Base-by-base conservation (phyloP, 2,797 vertebrate genomes). In the Galago senegalensis region DNA sequence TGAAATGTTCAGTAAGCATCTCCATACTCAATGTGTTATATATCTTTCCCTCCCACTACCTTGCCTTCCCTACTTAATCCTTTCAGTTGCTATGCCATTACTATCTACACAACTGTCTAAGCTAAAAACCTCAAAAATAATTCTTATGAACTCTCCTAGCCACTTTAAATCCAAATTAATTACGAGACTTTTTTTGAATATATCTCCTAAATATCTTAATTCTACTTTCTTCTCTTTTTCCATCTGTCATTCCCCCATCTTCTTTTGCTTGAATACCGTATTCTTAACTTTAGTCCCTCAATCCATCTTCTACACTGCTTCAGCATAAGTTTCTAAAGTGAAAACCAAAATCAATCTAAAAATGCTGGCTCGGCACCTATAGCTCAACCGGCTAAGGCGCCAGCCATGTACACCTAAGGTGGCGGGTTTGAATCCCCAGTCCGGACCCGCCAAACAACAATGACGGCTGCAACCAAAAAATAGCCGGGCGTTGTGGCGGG, bases 301-400 rank as follows among this genome's bases (percentile, higher is more conserved):
- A 93, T 82, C 27, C 80, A 94, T 70, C 76, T 94, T 94, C 73
- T 84, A 81, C 34, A 87, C 1, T 77, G 65, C 40, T 95, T 91
- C 3, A 65, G 21, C 25, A 83, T 58, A 34, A 89, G 18, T 96
- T 96, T 91, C 80, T 96, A 89, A 94, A 95, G 93, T 53, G 27
- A 96, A 95, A 95, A 91, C 27, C 43, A 11, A 82, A 89, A 72
- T 89, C 56, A 91, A 85, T 94, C 79, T 96, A 61, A 27, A 95
- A 92, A 61, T 72, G 34, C 34, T 34, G 40, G 40, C 40, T 40
- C 40, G 4, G 40, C 3, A 0, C 40, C 40, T 40, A 5, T 40
- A 5, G 40, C 40, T 40, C 40, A 40, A 40, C 4, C 5, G 40
- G 40, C 40, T 40, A 40, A 40, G 40, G 40, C 40, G 5, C 40